Conservation (phyloP, 2,113 vertebrate species). For the Donacobius atricapilla region DNA sequence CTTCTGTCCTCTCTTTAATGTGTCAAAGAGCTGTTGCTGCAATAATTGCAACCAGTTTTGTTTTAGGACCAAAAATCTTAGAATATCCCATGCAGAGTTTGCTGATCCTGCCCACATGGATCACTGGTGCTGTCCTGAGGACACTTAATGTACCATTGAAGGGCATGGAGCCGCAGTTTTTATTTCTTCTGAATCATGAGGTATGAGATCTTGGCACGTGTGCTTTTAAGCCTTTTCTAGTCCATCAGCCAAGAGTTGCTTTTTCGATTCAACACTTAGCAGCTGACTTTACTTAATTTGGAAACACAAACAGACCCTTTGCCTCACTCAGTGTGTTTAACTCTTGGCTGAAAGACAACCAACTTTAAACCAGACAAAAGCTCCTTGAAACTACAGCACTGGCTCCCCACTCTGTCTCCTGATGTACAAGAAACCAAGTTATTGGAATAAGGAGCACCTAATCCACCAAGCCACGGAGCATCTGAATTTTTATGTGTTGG, state of each 20-base stretch:
- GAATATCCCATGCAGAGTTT: not conserved
- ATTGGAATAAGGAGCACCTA: not conserved
- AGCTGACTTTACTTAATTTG: not conserved
- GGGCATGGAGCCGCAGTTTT: not conserved
- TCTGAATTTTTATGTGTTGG: not conserved
- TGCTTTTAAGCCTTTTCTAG: not conserved
- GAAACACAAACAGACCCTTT: not conserved
- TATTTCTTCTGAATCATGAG: not conserved
- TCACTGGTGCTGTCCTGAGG: not conserved
- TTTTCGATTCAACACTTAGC: not conserved
- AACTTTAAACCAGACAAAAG: not conserved
- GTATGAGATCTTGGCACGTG: not conserved
- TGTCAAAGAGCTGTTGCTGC: not conserved
- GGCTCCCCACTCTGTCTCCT: not conserved
- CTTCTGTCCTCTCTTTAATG: not conserved
- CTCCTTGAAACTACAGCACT: not conserved
- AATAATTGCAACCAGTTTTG: not conserved
- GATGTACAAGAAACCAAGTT: not conserved
- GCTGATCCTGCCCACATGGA: not conserved
- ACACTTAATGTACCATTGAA: not conserved
- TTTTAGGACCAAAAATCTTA: not conserved
- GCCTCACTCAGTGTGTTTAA: not conserved
- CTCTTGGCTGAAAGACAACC: not conserved
- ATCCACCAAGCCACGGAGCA: not conserved
- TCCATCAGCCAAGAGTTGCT: not conserved